Conservation (phyloP, 2,888 invertebrate species). For the Caenorhabditis becei region DNA sequence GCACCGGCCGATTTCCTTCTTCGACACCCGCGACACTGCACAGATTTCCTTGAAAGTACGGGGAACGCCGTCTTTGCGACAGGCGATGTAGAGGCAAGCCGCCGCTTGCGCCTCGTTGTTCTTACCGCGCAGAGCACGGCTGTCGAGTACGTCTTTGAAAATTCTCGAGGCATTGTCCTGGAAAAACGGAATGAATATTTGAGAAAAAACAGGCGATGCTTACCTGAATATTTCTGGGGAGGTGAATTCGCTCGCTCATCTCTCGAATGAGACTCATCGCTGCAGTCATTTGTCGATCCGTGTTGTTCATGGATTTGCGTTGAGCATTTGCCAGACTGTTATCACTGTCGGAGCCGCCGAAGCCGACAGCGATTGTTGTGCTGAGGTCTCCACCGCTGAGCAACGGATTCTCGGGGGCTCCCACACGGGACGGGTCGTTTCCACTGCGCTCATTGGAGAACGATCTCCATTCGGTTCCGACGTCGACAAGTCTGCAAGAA, state of each 20-base stretch:
- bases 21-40: constrained; percentile 95
- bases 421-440: constrained; percentile 98
- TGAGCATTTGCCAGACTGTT: constrained; percentile 80
- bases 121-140: constrained; percentile 79
- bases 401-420: constrained; percentile 97
- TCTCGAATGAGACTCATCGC: constrained; percentile 97
- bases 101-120: constrained; percentile 88
- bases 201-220: constrained; percentile 15
- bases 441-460: constrained; percentile 94
- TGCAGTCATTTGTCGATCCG: constrained; percentile 94
- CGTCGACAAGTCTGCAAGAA: constrained; percentile 88
- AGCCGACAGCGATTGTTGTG: constrained; percentile 90
- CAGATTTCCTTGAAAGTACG: constrained; percentile 98
- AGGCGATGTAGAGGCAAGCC: constrained; percentile 98
- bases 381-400: constrained; percentile 96
- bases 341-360: constrained; percentile 79
- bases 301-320: constrained; percentile 87
- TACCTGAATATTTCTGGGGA: constrained; percentile 93
- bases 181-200: constrained; percentile 4
- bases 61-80: constrained; percentile 97
- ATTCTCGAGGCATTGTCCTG: constrained; percentile 94
- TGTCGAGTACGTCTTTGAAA: constrained; percentile 89
- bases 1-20: constrained; percentile 97
- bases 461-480: constrained; percentile 99
- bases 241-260: constrained; percentile 98